Base-by-base conservation (phyloP, 2,797 vertebrate species). In the Mormyrus hasselquistii region DNA sequence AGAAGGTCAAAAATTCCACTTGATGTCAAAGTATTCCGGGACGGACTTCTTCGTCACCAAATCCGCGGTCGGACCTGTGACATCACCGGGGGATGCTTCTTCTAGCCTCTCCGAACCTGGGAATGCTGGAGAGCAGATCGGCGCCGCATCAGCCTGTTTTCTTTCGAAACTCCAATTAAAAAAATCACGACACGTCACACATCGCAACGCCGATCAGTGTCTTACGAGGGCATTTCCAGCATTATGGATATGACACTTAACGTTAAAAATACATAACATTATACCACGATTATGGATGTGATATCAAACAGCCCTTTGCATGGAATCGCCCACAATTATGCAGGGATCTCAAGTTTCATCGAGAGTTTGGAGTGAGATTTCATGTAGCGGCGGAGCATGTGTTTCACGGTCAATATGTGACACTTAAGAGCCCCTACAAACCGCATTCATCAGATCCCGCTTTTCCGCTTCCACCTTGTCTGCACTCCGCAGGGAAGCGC, bases 1-100 rank as follows among this genome's bases (percentile, higher is more conserved):
- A 44, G 65, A 25, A 57, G n/a, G 16, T 87, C 49, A 87, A 59
- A 87, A 90, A 85, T 90, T 90, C 89, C 87, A 88, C 34, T 90
- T 88, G 76, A 85, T 88, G 16, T 88, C 87, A 59, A 57, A 85
- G 89, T 88, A 90, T 59, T 50, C 44, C 4, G 29, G 88, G n/a
- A 79, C 38, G 25, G 76, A 76, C 57, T 88, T 84, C 19, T 88
- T 87, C 4, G 88, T 89, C 53, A 59, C 62, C 0, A 34, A 41
- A 10, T 44, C 83, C 14, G 7, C 19, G 47, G 29, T 53, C 29
- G 9, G 29, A 1, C 65, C 83, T n/a, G 50, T 62, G n/a, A 16
- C 38, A 5, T 86, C 83, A 9, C 7, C 29, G 7, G 83, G 12
- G 59, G 86, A 22, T 1, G 53, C 62, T 12, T 34, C 50, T 2